Conservation (phyloP, 2,888 invertebrate genomes). For the Callosobruchus maculatus region DNA sequence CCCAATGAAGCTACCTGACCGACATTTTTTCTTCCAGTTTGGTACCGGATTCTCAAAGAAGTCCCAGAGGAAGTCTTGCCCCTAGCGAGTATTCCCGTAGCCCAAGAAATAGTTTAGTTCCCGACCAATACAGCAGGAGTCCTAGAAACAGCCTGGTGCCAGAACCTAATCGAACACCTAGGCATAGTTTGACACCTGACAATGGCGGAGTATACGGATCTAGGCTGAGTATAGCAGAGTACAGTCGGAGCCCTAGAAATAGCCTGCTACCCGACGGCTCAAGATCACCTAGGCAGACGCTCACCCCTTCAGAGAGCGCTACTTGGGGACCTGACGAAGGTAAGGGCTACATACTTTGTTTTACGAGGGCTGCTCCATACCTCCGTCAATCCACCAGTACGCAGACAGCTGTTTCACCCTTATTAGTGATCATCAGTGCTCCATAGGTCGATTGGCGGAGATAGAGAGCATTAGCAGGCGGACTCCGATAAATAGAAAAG, state of each 20-base stretch:
- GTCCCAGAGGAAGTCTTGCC: slow-evolving; percentile 54
- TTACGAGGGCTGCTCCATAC: no score
- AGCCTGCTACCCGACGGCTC: slow-evolving; percentile 51
- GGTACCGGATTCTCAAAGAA: slow-evolving; percentile 56
- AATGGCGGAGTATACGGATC: slow-evolving; percentile 45
- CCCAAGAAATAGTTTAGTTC: slow-evolving; percentile 56
- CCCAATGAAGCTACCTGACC: no score
- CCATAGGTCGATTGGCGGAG: no score
- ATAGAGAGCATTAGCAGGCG: no score
- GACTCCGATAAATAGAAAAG: no score
- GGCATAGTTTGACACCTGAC: slow-evolving; percentile 62
- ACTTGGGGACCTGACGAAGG: slow-evolving; percentile 55
- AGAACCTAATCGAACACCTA: slow-evolving; percentile 56
- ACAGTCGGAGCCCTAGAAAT: slow-evolving; percentile 54
- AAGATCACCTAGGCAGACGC: slow-evolving; percentile 56
- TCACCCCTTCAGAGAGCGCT: slow-evolving; percentile 59
- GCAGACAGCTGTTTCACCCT: no score
- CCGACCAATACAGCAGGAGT: slow-evolving; percentile 52
- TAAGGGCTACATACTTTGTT: slow-evolving; percentile 18
- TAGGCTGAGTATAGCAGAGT: slow-evolving; percentile 46
- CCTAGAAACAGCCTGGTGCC: slow-evolving; percentile 57
- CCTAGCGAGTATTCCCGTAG: slow-evolving; percentile 60
- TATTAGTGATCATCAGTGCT: no score
- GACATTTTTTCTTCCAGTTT: slow-evolving; percentile 50
- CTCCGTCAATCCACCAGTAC: no score